Conservation (phyloP, 2,888 invertebrate species). For the Chalcis sispes region DNA sequence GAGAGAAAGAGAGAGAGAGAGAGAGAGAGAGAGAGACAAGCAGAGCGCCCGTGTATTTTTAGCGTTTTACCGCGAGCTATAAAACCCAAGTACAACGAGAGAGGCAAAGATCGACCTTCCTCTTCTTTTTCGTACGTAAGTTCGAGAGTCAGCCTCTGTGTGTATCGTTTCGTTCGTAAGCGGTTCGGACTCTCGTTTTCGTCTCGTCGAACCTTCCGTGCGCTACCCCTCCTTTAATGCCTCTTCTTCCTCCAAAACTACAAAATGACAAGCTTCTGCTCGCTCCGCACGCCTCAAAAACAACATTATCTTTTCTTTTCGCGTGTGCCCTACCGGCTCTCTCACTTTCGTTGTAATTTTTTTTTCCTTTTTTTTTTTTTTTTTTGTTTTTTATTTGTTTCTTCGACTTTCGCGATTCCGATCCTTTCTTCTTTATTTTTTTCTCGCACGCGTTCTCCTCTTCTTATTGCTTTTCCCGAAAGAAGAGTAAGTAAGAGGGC, state of each 20-base stretch:
- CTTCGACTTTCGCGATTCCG: slow-evolving; percentile 33
- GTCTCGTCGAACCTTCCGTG: slow-evolving; percentile 19
- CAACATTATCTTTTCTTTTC: slow-evolving; percentile 17
- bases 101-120: slow-evolving; percentile 59
- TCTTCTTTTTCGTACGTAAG: slow-evolving; percentile 49
- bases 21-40: not conserved
- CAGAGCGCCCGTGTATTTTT: slow-evolving; percentile 60
- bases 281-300: not conserved
- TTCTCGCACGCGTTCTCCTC: not conserved
- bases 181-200: slow-evolving; percentile 44
- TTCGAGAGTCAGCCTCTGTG: too few species aligned
- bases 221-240: slow-evolving; percentile 11
- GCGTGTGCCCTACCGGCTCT: not conserved
- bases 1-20: slow-evolving; percentile 33
- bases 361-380: too few species aligned
- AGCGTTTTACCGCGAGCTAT: slow-evolving; percentile 60
- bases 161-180: slow-evolving; percentile 12
- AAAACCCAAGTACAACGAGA: slow-evolving; percentile 59
- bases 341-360: not conserved
- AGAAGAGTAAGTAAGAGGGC: not conserved
- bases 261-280: slow-evolving; percentile 42
- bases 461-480: slow-evolving; percentile 33
- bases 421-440: not conserved
- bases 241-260: not conserved
- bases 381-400: not conserved